Conservation (phyloP, 2,888 invertebrate species). For the Pherbina coryleti region DNA sequence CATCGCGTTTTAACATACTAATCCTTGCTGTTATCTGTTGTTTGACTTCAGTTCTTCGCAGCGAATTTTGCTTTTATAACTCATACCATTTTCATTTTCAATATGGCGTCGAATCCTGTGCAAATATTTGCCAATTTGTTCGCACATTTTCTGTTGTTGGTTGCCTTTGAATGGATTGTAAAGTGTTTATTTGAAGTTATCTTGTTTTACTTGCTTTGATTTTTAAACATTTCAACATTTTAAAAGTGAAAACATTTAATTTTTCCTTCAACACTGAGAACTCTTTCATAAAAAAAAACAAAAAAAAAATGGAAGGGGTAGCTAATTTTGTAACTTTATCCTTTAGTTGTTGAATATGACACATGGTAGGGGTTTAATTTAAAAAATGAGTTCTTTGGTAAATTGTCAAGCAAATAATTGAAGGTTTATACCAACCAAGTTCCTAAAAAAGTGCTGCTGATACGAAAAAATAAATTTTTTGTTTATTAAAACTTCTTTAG, state of each 20-base stretch:
- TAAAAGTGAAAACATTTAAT: too few species aligned
- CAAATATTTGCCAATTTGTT: constrained; percentile 67
- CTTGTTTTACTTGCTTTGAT: constrained; percentile 28
- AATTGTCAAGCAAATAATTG: too few species aligned
- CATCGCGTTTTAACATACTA: constrained; percentile 62
- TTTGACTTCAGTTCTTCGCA: constrained; percentile 59
- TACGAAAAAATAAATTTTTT: too few species aligned
- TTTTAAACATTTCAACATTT: constrained; percentile 19
- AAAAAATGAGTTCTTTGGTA: too few species aligned
- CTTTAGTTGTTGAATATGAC: background rate
- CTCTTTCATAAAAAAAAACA: background rate
- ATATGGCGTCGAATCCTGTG: constrained; percentile 56
- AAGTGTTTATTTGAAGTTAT: constrained; percentile 35
- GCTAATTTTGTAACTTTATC: background rate
- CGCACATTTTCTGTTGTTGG: constrained; percentile 55
- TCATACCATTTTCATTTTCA: constrained; percentile 27
- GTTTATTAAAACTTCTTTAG: too few species aligned
- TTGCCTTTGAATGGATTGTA: constrained; percentile 23
- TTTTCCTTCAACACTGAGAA: background rate
- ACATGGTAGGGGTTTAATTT: too few species aligned
- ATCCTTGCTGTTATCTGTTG: constrained; percentile 63
- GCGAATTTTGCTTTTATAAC: background rate
- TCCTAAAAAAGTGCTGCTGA: too few species aligned
- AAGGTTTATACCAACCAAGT: too few species aligned
- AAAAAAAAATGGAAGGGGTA: too few species aligned